Conservation (phyloP, 2,888 invertebrate species). For the Plemyria rubiginata region DNA sequence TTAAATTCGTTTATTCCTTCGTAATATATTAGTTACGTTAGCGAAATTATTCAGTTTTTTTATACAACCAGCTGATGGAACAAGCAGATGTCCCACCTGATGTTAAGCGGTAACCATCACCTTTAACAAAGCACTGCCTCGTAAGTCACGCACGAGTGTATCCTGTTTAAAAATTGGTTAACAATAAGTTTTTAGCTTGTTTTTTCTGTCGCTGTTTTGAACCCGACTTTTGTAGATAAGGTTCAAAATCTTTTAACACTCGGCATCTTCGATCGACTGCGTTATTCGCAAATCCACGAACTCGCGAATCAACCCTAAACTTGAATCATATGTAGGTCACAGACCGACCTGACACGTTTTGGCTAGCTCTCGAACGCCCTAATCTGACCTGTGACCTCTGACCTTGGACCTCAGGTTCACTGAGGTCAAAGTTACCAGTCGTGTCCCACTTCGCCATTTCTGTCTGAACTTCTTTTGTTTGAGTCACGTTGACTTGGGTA, state of each 20-base stretch:
- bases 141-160: too few species aligned
- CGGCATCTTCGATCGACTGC: not conserved
- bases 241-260: not conserved
- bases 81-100: too few species aligned
- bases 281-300: slow-evolving; percentile 6
- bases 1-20: too few species aligned
- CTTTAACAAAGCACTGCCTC: too few species aligned
- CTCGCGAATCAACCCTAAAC: slow-evolving; percentile 57
- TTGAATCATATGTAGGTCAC: slow-evolving; percentile 67
- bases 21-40: too few species aligned
- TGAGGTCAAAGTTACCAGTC: slow-evolving; percentile 58
- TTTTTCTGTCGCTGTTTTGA: too few species aligned
- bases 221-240: not conserved
- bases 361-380: slow-evolving; percentile 68
- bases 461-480: slow-evolving; percentile 12
- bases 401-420: slow-evolving; percentile 66
- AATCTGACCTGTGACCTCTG: slow-evolving; percentile 63
- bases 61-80: too few species aligned
- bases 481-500: not conserved
- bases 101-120: too few species aligned
- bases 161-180: too few species aligned
- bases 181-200: too few species aligned
- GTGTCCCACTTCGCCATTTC: slow-evolving; percentile 23
- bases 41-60: too few species aligned
- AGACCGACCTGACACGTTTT: slow-evolving; percentile 64